Conservation (phyloP, 2,113 vertebrate genomes). For the Rynchops niger region DNA sequence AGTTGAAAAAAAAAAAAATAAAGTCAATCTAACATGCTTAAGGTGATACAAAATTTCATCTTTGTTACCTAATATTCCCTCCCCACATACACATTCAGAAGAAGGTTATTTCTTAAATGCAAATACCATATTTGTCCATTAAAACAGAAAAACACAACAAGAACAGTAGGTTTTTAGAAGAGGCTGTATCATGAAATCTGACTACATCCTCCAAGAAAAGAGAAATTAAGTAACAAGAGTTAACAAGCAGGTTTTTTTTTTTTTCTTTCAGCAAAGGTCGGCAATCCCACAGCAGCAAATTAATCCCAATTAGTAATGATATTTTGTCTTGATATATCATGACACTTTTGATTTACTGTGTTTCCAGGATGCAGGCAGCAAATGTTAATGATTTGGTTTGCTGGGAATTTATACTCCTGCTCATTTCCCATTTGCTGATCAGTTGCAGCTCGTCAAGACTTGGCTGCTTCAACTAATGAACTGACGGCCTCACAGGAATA, state of each 20-base stretch:
- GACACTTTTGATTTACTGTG: conserved; percentile 82
- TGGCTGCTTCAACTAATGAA: conserved; percentile 80
- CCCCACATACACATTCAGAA: not conserved
- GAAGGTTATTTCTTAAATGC: not conserved
- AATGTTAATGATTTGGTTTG: conserved; percentile 85
- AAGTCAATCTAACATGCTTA: not conserved
- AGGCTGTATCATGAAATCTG: not conserved
- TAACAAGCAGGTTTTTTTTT: conserved; percentile 71
- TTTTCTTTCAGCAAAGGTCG: conserved; percentile 73
- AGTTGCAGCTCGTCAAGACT: conserved; percentile 76
- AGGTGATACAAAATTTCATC: not conserved
- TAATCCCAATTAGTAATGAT: conserved; percentile 87
- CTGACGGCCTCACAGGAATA: conserved; percentile 77
- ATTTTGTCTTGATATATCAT: conserved; percentile 81
- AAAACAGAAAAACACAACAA: not conserved
- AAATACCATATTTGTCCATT: not conserved
- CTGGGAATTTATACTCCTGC: conserved; percentile 80
- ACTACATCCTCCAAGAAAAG: not conserved
- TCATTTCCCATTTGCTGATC: conserved; percentile 85
- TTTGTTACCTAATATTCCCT: not conserved
- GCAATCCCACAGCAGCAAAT: conserved; percentile 80
- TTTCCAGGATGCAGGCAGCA: conserved; percentile 78
- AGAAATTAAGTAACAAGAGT: conserved; percentile 68
- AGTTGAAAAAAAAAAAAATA: not conserved
- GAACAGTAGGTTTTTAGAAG: not conserved